A percentile compares a stretch with the other conserved stretches of the same genome.
phyloP scores from a whole-genome alignment of 2,888 invertebrate genomes.

The Eupithecia centaureata region DNA sequence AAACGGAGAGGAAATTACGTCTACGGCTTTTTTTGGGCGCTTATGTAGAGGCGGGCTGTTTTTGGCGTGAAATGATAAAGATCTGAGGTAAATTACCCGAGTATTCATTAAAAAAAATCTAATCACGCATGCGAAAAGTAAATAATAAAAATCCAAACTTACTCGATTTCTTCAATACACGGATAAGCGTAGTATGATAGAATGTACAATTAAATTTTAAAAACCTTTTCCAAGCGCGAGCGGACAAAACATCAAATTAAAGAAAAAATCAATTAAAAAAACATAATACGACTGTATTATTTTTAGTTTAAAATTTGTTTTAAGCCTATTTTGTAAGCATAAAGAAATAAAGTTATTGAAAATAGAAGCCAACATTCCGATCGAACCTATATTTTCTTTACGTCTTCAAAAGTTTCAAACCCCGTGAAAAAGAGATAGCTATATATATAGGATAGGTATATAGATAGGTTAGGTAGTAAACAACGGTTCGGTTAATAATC shows the following conservation, averaged over 20 bases:
- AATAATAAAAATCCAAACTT: background rate
- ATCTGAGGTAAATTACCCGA: background rate
- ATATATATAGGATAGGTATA: no score
- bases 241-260: no score
- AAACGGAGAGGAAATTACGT: background rate
- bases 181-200: background rate
- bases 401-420: slow-evolving; percentile 1
- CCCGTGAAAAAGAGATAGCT: no score
- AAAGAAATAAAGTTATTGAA: no score
- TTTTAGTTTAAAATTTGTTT: no score
- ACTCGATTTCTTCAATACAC: background rate
- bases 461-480: no score
- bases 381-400: background rate
- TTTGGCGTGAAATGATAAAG: background rate
- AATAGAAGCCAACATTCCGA: no score
- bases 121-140: background rate
- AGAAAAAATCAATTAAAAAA: no score
- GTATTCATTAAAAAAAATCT: background rate
- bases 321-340: no score
- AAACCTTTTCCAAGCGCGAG: no score
- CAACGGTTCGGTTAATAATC: slow-evolving; percentile 50
- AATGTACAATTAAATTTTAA: no score
- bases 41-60: background rate
- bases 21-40: background rate
- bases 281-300: no score